Base-by-base conservation (phyloP, 35 echinoderm and acorn worm genomes). In the Hemicentrotus pulcherrimus region DNA sequence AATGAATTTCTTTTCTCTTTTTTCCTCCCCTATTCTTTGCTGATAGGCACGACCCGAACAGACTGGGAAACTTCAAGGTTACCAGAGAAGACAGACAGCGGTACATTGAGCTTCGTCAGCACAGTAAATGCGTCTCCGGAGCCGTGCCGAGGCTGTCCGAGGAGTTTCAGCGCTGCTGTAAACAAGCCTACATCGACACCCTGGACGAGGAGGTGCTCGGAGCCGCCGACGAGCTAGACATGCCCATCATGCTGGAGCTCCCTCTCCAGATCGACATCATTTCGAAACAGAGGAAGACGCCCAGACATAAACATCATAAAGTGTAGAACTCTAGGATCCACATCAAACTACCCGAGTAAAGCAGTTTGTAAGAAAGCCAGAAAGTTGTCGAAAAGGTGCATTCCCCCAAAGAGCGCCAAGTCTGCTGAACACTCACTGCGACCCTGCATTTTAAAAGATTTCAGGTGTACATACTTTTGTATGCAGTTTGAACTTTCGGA, bases 71-170 rank as follows among this genome's bases (percentile, higher is more conserved):
- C 94, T 96, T 96, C 94, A 94, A 95, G 88, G 32, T 87, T n/a
- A 59, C 86, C 8, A 91, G 94, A 24, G 46, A 86, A 32, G 94
- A 94, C 60, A 15, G 59, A 47, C 94, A 89, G 2, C 96, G 94
- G 9, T 94, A 88, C 94, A 48, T 87, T 2, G 47, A 91, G 10
- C 46, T 91, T 48, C 47, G 85, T 18, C 96, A 96, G 61, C 91
- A 94, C 94, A 88, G 94, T 94, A 96, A 96, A 78, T 96, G 96
- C 55, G 88, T 94, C 86, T 96, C 96, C 5, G 96, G 96, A 61
- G 46, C 55, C 52, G 58, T 96, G 46, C 86, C 94, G 2, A 33
- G 94, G 59, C 87, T 94, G 16, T 85, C 96, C 0, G 85, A 94
- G 10, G 96, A 96, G 18, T 96, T 96, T 88, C 86, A 94, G 47